Evolutionary conservation across 2,113 vertebrate species (phyloP).

Genomic region (Salvelinus fontinalis): DNA sequence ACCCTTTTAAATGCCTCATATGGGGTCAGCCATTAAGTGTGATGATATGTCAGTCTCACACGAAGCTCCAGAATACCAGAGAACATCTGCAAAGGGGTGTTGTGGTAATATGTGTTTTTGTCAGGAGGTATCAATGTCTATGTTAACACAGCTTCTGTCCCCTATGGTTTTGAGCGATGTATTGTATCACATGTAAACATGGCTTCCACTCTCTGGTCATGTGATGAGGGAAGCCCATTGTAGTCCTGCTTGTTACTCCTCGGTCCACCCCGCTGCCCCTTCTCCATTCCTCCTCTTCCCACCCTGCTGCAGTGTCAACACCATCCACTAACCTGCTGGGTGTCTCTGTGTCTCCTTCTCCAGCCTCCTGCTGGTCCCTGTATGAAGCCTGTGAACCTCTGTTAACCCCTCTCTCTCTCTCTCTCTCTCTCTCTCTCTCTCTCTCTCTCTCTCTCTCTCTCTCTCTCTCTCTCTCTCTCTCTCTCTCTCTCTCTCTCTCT

Average conservation of each 20-base stretch:
- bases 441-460: too few relatives aligned
- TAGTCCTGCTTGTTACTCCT: background rate
- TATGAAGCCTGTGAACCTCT: conserved; percentile 21
- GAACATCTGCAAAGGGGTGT: conserved; percentile 2
- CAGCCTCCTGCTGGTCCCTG: conserved; percentile 17
- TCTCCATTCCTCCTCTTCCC: background rate
- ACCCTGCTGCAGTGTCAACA: conserved; percentile 1
- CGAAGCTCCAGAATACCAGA: background rate
- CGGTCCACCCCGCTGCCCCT: background rate
- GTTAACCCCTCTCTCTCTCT: too few relatives aligned
- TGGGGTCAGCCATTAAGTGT: background rate
- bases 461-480: too few relatives aligned
- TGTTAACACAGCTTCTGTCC: background rate
- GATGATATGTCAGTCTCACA: background rate
- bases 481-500: too few relatives aligned
- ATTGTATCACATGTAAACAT: conserved; percentile 8
- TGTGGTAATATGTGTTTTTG: background rate
- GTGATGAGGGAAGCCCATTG: conserved; percentile 6
- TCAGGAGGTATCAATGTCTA: background rate
- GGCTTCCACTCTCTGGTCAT: background rate
- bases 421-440: too few relatives aligned
- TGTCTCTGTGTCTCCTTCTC: background rate
- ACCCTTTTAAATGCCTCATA: background rate
- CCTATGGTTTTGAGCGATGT: background rate
- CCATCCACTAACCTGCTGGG: background rate